Conservation (phyloP, 2,888 invertebrate species). For the Latrodectus elegans region DNA sequence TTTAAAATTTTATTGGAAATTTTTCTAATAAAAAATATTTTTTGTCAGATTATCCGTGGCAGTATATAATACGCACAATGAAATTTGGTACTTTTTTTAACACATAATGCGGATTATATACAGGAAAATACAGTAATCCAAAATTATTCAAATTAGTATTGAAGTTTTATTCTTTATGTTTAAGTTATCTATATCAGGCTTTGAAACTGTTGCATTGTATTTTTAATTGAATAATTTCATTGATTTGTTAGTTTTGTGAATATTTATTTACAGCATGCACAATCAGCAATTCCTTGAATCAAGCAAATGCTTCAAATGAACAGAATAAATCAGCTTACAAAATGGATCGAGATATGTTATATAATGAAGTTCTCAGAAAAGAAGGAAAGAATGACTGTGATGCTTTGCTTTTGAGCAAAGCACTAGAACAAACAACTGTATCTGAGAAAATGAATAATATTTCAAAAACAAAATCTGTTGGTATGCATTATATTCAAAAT, state of each 20-base stretch:
- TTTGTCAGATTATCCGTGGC: too few relatives aligned
- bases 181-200: not conserved
- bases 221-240: not conserved
- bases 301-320: not conserved
- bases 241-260: not conserved
- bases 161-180: too few relatives aligned
- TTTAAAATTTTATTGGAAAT: too few relatives aligned
- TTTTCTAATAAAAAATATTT: too few relatives aligned
- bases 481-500: not conserved
- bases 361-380: slow-evolving; percentile 39
- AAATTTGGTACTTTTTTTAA: too few relatives aligned
- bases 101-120: too few relatives aligned
- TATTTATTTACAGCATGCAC: not conserved
- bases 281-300: not conserved
- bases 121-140: too few relatives aligned
- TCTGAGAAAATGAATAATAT: slow-evolving; percentile 2
- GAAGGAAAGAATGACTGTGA: slow-evolving; percentile 63
- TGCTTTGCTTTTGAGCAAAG: slow-evolving; percentile 40
- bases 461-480: not conserved
- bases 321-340: not conserved
- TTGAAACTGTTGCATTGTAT: not conserved
- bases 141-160: too few relatives aligned
- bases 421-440: not conserved
- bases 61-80: too few relatives aligned
- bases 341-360: not conserved